Conservation (phyloP, 2,888 invertebrate genomes). For the Escarpia spicata region DNA sequence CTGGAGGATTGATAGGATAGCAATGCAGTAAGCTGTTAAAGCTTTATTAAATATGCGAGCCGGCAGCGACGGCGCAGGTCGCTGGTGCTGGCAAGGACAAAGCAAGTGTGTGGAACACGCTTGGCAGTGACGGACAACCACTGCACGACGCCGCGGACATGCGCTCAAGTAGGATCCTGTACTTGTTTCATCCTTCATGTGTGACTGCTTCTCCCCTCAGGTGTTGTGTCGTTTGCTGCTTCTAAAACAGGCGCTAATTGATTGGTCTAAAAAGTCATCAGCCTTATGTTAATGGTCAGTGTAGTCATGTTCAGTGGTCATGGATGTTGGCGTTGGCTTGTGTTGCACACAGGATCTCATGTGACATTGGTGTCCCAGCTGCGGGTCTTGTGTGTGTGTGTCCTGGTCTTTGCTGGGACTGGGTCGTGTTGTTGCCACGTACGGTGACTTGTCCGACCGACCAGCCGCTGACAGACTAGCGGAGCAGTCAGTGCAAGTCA, state of each 20-base stretch:
- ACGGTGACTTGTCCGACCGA: background rate
- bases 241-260: background rate
- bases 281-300: background rate
- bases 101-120: background rate
- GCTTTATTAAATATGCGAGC: conserved; percentile 11
- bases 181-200: background rate
- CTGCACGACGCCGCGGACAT: background rate
- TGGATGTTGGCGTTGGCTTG: background rate
- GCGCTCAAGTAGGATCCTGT: background rate
- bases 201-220: background rate
- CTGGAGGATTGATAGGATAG: conserved; percentile 4
- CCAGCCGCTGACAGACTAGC: background rate
- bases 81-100: background rate
- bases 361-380: background rate
- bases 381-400: background rate
- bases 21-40: background rate
- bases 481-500: background rate
- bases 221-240: background rate
- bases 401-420: background rate
- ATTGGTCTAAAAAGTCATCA: background rate
- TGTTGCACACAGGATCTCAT: background rate
- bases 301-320: background rate
- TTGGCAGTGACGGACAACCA: background rate
- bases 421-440: background rate
- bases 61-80: background rate